Percentiles rank a stretch among this genome's conserved stretches.
These are phyloP conservation scores for Alviniconcha marisindica DNA, from an alignment of 1,140 invertebrate species.

Conservation along the genomic window DNA sequence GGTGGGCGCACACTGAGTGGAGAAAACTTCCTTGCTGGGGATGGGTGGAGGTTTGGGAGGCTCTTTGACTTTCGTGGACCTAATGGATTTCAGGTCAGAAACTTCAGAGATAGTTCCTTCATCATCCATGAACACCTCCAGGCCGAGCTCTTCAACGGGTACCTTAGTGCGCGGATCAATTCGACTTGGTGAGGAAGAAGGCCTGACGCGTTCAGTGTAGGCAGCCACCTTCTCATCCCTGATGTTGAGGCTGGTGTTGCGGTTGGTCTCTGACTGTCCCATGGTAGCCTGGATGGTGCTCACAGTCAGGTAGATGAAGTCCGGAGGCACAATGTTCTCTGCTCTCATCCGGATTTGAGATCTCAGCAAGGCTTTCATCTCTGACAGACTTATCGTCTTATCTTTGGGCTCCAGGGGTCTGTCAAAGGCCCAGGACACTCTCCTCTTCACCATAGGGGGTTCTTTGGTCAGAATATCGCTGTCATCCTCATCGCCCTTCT, in stretches of 20 bases:
- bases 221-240: slow-evolving; percentile 50
- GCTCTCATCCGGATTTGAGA: slow-evolving; percentile 73
- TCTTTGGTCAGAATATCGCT: slow-evolving; percentile 50
- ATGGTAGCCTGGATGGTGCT: slow-evolving; percentile 71
- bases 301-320: slow-evolving; percentile 73
- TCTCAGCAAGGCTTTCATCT: slow-evolving; percentile 72
- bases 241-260: slow-evolving; percentile 62
- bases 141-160: slow-evolving; percentile 61
- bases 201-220: slow-evolving; percentile 55
- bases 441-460: slow-evolving; percentile 48
- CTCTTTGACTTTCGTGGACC: slow-evolving; percentile 59
- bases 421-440: slow-evolving; percentile 76
- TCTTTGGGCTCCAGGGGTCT: slow-evolving; percentile 65
- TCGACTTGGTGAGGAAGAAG: slow-evolving; percentile 72
- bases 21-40: slow-evolving; percentile 58
- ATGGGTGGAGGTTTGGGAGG: slow-evolving; percentile 46
- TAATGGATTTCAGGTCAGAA: slow-evolving; percentile 58
- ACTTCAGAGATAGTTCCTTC: slow-evolving; percentile 59
- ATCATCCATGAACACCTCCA: slow-evolving; percentile 57
- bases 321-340: slow-evolving; percentile 69
- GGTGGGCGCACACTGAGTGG: slow-evolving; percentile 61
- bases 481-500: slow-evolving; percentile 46
- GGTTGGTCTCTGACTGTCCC: slow-evolving; percentile 60
- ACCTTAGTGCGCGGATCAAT: slow-evolving; percentile 73
- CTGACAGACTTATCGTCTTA: slow-evolving; percentile 69